Evolutionary conservation across 2,113 vertebrate genomes (phyloP).

Genomic region (Nerophis ophidion): DNA sequence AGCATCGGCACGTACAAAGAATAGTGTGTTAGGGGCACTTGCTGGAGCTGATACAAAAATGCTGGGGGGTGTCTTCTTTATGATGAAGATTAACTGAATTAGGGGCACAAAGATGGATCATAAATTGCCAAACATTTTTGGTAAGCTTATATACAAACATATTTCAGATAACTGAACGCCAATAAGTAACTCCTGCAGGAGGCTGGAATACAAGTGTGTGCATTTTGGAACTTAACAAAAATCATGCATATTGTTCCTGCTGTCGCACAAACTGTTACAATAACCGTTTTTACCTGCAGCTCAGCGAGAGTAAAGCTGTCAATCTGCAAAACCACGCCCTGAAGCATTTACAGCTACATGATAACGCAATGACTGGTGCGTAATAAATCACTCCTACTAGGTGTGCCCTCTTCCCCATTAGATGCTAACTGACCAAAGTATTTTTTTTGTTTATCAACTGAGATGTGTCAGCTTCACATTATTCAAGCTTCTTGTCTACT

Average conservation of each 20-base stretch:
- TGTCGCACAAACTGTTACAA: neutral
- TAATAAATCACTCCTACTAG: constrained; percentile 10
- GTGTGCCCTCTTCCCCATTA: constrained; percentile 14
- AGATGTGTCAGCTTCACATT: neutral
- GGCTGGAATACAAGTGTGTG: constrained; percentile 1
- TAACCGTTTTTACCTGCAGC: neutral
- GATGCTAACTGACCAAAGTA: neutral
- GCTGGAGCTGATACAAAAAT: neutral
- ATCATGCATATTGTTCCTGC: constrained; percentile 1
- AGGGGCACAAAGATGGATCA: too few relatives aligned
- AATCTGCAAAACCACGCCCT: constrained; percentile 28
- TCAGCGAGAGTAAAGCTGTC: constrained; percentile 13
- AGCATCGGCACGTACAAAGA: neutral
- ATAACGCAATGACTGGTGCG: constrained; percentile 33
- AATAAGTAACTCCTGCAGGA: neutral
- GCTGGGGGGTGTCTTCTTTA: neutral
- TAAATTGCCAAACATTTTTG: neutral
- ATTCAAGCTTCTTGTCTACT: neutral
- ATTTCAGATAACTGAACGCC: neutral
- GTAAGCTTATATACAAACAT: constrained; percentile 12
- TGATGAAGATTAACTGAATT: neutral
- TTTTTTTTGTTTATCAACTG: constrained; percentile 1
- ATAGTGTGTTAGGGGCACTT: neutral
- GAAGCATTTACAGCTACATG: constrained; percentile 42
- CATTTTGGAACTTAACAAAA: neutral